These are phyloP conservation scores for Choloepus hoffmanni DNA, from an alignment of 2,113 vertebrate genomes.

Conservation along the genomic window DNA sequence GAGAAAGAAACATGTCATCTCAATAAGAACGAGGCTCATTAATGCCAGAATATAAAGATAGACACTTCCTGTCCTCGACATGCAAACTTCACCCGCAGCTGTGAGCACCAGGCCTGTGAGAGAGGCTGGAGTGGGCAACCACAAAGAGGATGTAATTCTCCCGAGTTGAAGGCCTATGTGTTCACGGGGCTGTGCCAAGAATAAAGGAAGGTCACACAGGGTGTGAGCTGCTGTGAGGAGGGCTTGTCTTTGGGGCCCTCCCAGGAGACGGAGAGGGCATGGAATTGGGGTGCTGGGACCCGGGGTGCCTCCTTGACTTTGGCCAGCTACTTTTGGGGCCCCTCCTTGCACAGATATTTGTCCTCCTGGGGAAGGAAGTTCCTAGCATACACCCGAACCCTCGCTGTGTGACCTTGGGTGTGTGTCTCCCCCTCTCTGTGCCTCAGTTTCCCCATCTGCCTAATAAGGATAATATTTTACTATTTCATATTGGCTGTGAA, in stretches of 20 bases:
- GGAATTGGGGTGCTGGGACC: not conserved
- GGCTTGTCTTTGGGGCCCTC: not conserved
- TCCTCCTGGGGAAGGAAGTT: not conserved
- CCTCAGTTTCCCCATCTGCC: not conserved
- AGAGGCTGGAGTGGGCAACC: not conserved
- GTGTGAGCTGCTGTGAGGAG: not conserved
- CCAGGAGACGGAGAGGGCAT: not conserved
- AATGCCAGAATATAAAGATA: slow-evolving; percentile 62
- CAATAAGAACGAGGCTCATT: slow-evolving; percentile 20
- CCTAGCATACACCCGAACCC: not conserved
- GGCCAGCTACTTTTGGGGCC: rapidly evolving
- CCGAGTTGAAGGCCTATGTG: not conserved
- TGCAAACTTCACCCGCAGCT: slow-evolving; percentile 43
- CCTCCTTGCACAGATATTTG: not conserved
- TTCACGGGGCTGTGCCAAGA: not conserved
- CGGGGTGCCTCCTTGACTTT: not conserved
- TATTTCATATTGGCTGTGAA: not conserved
- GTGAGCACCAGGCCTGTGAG: not conserved
- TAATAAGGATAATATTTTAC: not conserved
- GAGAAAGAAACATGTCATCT: slow-evolving; percentile 60
- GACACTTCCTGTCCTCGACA: slow-evolving; percentile 62
- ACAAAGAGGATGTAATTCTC: slow-evolving; percentile 23
- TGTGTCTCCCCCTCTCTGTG: no score
- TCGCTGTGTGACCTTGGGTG: not conserved
- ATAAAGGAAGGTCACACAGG: not conserved